Percentiles rank a stretch among this genome's conserved stretches.
Evolutionary conservation across 2,797 vertebrate species (phyloP).

Genomic region (Pygocentrus nattereri): DNA sequence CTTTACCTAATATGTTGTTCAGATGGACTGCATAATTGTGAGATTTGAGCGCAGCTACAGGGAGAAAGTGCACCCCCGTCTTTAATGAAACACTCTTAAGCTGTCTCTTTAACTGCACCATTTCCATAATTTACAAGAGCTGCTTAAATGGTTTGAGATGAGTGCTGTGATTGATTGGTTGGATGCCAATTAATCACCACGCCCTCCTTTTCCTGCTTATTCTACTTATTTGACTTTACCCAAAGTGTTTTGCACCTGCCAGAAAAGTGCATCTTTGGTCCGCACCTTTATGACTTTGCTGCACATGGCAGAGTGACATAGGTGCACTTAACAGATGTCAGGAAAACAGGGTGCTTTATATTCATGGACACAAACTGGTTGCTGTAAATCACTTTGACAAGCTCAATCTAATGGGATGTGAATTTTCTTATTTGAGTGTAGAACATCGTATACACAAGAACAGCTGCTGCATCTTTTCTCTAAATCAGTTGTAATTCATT

Average conservation of each 20-base stretch:
- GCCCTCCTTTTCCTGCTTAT: not conserved
- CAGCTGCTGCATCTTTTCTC: too few relatives aligned
- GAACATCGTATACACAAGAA: too few relatives aligned
- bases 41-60: not conserved
- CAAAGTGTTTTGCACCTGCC: not conserved
- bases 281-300: not conserved
- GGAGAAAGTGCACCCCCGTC: not conserved
- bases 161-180: not conserved
- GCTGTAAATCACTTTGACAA: too few relatives aligned
- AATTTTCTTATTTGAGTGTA: too few relatives aligned
- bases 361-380: too few relatives aligned
- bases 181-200: not conserved
- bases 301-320: too few relatives aligned
- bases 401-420: too few relatives aligned
- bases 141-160: not conserved
- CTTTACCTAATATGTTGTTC: not conserved
- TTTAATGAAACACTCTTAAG: not conserved
- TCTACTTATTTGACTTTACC: not conserved
- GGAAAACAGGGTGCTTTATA: too few relatives aligned
- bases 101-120: not conserved
- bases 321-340: too few relatives aligned
- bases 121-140: not conserved
- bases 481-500: too few relatives aligned
- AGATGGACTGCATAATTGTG: not conserved
- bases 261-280: not conserved